Percentiles rank a stretch among this genome's conserved stretches.
These are phyloP conservation scores for Tinea semifulvella DNA, from an alignment of 2,888 invertebrate species.

Conservation along the genomic window DNA sequence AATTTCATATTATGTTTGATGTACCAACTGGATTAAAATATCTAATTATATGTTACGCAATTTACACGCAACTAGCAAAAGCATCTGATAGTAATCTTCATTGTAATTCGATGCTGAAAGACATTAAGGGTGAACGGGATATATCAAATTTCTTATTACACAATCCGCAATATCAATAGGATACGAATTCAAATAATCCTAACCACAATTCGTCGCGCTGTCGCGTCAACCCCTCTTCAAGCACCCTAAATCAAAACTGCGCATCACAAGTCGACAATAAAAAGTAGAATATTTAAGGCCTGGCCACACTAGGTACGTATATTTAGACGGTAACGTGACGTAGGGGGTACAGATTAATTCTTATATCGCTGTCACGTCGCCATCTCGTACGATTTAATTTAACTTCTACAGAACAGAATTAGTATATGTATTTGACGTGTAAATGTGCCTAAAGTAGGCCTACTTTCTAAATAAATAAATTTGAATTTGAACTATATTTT, in stretches of 20 bases:
- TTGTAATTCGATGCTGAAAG: slow-evolving; percentile 4
- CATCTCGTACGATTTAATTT: too few relatives aligned
- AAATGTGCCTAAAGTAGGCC: too few relatives aligned
- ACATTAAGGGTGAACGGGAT: neutral
- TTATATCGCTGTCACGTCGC: too few relatives aligned
- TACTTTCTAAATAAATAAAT: too few relatives aligned
- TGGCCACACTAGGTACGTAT: too few relatives aligned
- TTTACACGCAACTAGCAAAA: slow-evolving; percentile 3
- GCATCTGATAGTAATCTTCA: slow-evolving; percentile 8
- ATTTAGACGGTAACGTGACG: too few relatives aligned
- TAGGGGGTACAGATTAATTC: too few relatives aligned
- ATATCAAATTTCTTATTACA: slow-evolving; percentile 14
- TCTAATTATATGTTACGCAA: slow-evolving; percentile 2
- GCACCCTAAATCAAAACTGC: slow-evolving; percentile 57
- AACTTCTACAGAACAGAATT: too few relatives aligned
- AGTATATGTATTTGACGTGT: too few relatives aligned
- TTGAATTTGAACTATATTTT: too few relatives aligned
- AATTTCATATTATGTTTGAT: too few relatives aligned
- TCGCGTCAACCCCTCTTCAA: slow-evolving; percentile 42
- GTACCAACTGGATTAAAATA: too few relatives aligned
- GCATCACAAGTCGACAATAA: slow-evolving; percentile 45
- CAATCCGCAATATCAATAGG: slow-evolving; percentile 13
- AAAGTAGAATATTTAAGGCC: slow-evolving; percentile 47
- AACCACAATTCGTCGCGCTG: slow-evolving; percentile 55
- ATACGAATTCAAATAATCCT: slow-evolving; percentile 37